Conservation (phyloP, 30 jellyfish, hydroid and myxozoan genomes). For the Turritopsis rubra region DNA sequence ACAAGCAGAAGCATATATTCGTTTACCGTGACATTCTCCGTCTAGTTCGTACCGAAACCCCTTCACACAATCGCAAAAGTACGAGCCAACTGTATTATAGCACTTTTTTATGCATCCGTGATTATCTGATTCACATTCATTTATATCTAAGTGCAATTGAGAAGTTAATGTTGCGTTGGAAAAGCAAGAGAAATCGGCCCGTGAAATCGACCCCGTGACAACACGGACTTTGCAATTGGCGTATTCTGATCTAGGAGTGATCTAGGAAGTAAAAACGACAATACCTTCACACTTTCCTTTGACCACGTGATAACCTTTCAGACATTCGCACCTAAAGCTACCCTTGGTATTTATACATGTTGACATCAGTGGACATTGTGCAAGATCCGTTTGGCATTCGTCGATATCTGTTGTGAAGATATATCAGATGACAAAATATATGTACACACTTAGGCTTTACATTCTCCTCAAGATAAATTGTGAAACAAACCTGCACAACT, state of each 20-base stretch:
- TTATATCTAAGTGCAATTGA: neutral
- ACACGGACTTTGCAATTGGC: too few relatives aligned
- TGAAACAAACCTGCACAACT: neutral
- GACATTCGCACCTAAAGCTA: neutral
- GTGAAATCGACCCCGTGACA: too few relatives aligned
- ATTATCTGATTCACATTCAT: neutral
- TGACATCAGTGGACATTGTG: neutral
- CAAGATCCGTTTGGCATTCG: neutral
- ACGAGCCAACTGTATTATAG: neutral
- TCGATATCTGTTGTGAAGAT: neutral
- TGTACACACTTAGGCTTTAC: too few relatives aligned
- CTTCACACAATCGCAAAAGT: neutral
- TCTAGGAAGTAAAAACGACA: neutral
- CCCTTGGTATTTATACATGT: neutral
- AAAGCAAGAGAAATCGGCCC: neutral
- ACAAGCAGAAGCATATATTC: too few relatives aligned
- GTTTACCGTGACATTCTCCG: neutral
- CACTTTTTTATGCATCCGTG: neutral
- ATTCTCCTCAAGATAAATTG: neutral
- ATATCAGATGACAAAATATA: neutral
- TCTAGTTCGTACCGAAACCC: slow-evolving; percentile 5
- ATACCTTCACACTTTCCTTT: neutral
- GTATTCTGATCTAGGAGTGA: too few relatives aligned
- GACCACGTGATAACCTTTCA: neutral
- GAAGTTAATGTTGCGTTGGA: too few relatives aligned